phyloP scores from a whole-genome alignment of 2,888 invertebrate genomes.

The Strigamia crassipes region DNA sequence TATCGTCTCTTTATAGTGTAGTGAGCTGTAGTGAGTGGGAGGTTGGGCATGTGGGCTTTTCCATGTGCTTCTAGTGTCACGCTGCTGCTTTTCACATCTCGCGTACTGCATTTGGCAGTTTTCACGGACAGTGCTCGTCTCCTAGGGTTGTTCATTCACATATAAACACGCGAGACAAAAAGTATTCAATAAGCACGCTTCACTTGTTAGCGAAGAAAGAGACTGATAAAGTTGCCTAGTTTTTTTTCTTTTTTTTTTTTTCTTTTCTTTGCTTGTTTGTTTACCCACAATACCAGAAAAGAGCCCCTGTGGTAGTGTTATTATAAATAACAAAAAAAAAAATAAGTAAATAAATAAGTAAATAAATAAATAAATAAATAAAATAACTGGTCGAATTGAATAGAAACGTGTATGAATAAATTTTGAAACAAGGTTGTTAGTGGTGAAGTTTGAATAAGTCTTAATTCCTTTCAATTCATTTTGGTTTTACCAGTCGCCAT shows the following conservation, averaged over 20 bases:
- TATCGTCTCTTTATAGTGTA: neutral
- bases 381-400: neutral
- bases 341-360: neutral
- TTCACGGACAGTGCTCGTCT: neutral
- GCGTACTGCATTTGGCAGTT: constrained; percentile 10
- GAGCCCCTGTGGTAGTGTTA: neutral
- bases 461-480: constrained; percentile 22
- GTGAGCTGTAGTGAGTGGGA: neutral
- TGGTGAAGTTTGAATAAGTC: neutral
- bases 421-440: neutral
- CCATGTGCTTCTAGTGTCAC: neutral
- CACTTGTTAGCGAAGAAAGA: constrained; percentile 7
- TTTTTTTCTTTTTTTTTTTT: neutral
- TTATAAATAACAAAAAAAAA: neutral
- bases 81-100: neutral
- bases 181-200: constrained; percentile 22
- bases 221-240: neutral
- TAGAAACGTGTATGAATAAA: neutral
- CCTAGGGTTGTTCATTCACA: neutral
- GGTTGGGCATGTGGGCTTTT: neutral
- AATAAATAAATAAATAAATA: neutral
- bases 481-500: neutral
- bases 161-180: constrained; percentile 10
- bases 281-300: neutral
- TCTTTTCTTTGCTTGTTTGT: too few species aligned